These are phyloP conservation scores for Origma solitaria DNA, from an alignment of 2,113 vertebrate species.

Conservation along the genomic window DNA sequence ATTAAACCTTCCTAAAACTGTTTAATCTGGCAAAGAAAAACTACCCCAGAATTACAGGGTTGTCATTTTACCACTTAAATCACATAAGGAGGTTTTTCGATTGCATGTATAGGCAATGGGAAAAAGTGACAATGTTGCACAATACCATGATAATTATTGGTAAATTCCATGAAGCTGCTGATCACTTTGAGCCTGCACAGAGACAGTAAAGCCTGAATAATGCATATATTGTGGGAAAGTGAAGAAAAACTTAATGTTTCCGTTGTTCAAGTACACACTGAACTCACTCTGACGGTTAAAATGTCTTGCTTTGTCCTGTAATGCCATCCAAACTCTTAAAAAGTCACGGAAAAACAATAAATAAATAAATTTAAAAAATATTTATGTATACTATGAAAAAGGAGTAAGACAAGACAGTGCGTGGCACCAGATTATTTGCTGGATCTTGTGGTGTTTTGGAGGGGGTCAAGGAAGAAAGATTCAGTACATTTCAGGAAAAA, in stretches of 20 bases:
- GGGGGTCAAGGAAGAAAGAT: accelerated
- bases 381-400: not conserved
- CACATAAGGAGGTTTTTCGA: not conserved
- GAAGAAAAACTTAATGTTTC: accelerated
- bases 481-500: accelerated
- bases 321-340: not conserved
- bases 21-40: not conserved
- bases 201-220: accelerated
- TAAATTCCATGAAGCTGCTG: not conserved
- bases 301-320: not conserved
- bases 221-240: not conserved
- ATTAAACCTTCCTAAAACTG: accelerated
- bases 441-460: accelerated
- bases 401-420: not conserved
- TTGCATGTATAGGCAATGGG: not conserved
- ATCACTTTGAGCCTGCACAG: not conserved
- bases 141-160: not conserved
- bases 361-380: accelerated
- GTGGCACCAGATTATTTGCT: not conserved
- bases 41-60: not conserved
- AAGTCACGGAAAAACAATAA: not conserved
- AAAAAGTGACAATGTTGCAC: not conserved
- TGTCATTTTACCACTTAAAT: not conserved
- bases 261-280: accelerated
- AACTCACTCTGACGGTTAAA: not conserved